A percentile compares a stretch with the other conserved stretches of the same genome.
These are phyloP conservation scores for Cordilura impudica DNA, from an alignment of 2,888 invertebrate genomes.

Conservation along the genomic window DNA sequence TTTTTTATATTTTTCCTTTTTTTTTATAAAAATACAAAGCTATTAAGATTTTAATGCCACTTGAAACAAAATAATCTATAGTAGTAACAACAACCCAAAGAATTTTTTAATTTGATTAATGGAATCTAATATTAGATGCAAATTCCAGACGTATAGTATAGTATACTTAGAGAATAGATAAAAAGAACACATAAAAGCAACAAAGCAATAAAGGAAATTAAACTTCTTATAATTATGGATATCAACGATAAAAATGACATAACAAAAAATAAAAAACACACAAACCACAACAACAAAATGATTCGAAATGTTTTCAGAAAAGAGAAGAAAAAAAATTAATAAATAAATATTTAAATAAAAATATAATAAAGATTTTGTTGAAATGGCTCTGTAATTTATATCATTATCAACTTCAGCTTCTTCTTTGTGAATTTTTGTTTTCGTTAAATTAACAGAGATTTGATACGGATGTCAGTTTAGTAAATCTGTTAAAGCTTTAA, in stretches of 20 bases:
- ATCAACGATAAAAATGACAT: conserved; percentile 43
- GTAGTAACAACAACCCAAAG: background rate
- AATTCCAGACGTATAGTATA: conserved; percentile 1
- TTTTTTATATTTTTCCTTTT: background rate
- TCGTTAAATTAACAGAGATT: too few relatives aligned
- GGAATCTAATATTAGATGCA: conserved; percentile 21
- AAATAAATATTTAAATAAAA: conserved; percentile 5
- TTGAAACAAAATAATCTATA: background rate
- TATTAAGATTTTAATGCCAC: conserved; percentile 36
- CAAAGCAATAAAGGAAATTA: conserved; percentile 9
- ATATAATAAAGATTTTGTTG: too few relatives aligned
- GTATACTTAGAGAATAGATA: background rate
- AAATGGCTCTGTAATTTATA: too few relatives aligned
- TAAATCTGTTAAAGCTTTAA: too few relatives aligned
- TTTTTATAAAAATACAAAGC: background rate
- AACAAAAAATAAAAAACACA: conserved; percentile 1
- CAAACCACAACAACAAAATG: background rate
- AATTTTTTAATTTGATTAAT: conserved; percentile 53
- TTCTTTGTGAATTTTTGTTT: too few relatives aligned
- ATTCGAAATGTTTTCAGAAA: background rate
- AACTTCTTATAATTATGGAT: conserved; percentile 40
- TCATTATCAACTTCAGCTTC: too few relatives aligned
- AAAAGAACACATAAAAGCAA: background rate
- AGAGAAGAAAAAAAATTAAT: background rate
- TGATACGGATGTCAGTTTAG: too few relatives aligned